phyloP scores from a whole-genome alignment of 2,888 invertebrate species.

The Willowsia nigromaculata region DNA sequence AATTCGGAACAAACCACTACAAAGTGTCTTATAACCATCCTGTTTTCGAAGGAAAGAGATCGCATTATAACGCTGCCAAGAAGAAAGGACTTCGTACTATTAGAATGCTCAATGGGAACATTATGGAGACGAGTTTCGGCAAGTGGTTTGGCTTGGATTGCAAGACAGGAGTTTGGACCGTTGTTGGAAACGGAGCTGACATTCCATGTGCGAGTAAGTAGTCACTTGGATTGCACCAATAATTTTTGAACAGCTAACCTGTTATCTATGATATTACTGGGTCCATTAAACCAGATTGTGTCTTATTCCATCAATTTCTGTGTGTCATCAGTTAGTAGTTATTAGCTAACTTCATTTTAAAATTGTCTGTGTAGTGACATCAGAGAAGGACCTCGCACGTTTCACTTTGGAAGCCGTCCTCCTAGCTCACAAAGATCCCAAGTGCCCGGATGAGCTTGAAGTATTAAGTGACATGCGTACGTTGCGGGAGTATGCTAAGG shows the following conservation, averaged over 20 bases:
- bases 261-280: too few species aligned
- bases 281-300: too few species aligned
- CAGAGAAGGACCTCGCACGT: conserved; percentile 44
- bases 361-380: conserved; percentile 44
- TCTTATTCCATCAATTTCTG: too few species aligned
- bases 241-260: too few species aligned
- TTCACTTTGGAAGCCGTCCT: conserved; percentile 52
- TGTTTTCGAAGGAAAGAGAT: conserved; percentile 18
- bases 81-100: conserved; percentile 29
- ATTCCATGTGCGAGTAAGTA: conserved; percentile 40
- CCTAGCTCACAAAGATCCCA: conserved; percentile 3
- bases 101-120: conserved; percentile 5
- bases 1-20: conserved; percentile 61
- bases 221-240: too few species aligned
- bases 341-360: too few species aligned
- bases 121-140: conserved; percentile 48
- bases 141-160: conserved; percentile 54
- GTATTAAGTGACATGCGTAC: conserved; percentile 57
- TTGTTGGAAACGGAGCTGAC: conserved; percentile 50
- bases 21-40: background rate
- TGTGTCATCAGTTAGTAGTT: too few species aligned
- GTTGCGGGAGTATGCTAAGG: conserved; percentile 51
- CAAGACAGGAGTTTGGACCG: conserved; percentile 19
- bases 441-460: conserved; percentile 50
- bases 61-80: conserved; percentile 38